Evolutionary conservation across 2,113 vertebrate species (phyloP).

Genomic region (Amia ocellicauda): DNA sequence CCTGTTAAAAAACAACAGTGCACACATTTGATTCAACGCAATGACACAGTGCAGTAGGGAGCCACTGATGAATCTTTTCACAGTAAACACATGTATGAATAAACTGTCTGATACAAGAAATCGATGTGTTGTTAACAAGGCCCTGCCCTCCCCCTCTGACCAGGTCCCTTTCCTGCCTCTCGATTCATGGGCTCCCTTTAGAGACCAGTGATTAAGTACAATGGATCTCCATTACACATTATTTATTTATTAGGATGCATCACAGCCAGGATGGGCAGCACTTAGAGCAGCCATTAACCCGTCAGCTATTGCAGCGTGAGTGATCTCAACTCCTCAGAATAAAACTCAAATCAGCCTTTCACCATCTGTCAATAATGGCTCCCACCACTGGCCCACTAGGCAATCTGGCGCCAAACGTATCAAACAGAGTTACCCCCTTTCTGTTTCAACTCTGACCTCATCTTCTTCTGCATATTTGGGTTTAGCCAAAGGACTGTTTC

Average conservation of each 20-base stretch:
- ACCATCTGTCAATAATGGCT: conserved; percentile 17
- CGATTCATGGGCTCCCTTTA: conserved; percentile 14
- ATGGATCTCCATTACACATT: conserved; percentile 43
- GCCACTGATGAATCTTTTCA: conserved; percentile 15
- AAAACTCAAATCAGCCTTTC: conserved; percentile 24
- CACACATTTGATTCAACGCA: background rate
- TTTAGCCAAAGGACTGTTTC: no score
- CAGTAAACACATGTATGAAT: conserved; percentile 20
- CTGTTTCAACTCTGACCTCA: conserved; percentile 29
- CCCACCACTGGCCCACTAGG: conserved; percentile 3
- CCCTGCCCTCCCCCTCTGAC: conserved; percentile 1
- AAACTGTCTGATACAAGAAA: conserved; percentile 17
- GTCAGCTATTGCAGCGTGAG: conserved; percentile 15
- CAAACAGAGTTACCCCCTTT: background rate
- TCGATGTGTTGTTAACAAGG: conserved; percentile 20
- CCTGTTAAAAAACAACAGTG: background rate
- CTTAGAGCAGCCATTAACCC: conserved; percentile 47
- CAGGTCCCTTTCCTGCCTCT: background rate
- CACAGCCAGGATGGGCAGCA: conserved; percentile 37
- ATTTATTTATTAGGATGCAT: conserved; percentile 66
- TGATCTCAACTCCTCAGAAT: conserved; percentile 40
- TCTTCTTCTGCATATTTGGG: background rate
- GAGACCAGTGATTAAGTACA: conserved; percentile 18
- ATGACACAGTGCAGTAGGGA: conserved; percentile 4
- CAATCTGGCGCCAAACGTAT: conserved; percentile 12